Conservation (phyloP, 1,140 invertebrate genomes). For the Drosophila pseudoananassae region DNA sequence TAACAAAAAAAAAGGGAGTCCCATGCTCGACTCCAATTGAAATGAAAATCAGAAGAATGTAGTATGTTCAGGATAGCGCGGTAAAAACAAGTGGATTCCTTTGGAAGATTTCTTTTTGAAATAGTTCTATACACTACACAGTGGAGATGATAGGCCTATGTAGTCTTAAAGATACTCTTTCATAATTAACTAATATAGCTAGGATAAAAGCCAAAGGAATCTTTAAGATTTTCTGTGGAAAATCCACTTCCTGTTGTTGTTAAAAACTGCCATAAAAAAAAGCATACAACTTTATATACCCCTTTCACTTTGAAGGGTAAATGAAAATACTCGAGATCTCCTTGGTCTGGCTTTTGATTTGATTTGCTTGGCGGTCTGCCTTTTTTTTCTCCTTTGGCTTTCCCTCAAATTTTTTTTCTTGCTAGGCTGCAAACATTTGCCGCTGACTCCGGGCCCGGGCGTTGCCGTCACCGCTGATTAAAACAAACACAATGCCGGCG, state of each 20-base stretch:
- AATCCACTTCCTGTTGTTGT: too few species aligned
- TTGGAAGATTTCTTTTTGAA: too few species aligned
- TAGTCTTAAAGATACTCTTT: too few species aligned
- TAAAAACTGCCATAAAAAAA: neutral
- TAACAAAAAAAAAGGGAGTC: constrained; percentile 18
- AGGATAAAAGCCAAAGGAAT: too few species aligned
- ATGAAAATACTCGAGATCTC: constrained; percentile 26
- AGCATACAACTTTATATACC: neutral
- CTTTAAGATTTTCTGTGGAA: too few species aligned
- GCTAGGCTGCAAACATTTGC: constrained; percentile 66
- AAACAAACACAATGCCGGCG: constrained; percentile 80
- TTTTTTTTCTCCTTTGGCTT: constrained; percentile 24
- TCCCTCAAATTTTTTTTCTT: neutral
- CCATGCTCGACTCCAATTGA: constrained; percentile 55
- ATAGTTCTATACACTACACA: constrained; percentile 13
- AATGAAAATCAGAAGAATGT: constrained; percentile 56
- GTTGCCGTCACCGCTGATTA: constrained; percentile 69
- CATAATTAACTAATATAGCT: too few species aligned
- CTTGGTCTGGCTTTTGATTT: constrained; percentile 57
- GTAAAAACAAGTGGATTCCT: constrained; percentile 44
- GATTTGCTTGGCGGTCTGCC: constrained; percentile 40
- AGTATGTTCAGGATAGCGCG: constrained; percentile 29
- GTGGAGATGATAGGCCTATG: too few species aligned
- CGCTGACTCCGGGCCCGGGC: constrained; percentile 38
- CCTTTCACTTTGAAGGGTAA: neutral